Conservation (phyloP, 2,888 invertebrate genomes). For the Tinea trinotella region DNA sequence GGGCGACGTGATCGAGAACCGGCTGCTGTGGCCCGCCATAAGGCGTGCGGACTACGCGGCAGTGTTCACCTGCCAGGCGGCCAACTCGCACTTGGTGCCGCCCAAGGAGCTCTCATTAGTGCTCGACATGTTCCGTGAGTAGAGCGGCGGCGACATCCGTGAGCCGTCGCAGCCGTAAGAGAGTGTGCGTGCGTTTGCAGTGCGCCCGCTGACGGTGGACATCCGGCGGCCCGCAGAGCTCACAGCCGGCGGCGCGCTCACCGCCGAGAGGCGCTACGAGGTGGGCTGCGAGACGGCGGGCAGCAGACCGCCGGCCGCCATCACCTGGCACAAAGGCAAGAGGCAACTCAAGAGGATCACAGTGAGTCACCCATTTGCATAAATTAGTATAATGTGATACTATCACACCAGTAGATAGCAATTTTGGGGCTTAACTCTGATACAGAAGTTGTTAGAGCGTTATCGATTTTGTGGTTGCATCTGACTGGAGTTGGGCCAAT, state of each 20-base stretch:
- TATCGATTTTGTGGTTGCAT: too few relatives aligned
- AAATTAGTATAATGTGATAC: too few relatives aligned
- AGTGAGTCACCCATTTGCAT: too few relatives aligned
- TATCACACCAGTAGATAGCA: too few relatives aligned
- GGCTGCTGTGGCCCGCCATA: slow-evolving; percentile 81
- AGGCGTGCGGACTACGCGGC: slow-evolving; percentile 86
- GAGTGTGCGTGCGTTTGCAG: slow-evolving; percentile 52
- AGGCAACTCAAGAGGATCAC: slow-evolving; percentile 84
- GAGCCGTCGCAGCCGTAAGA: slow-evolving; percentile 43
- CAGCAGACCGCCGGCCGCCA: slow-evolving; percentile 87
- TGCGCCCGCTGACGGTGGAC: slow-evolving; percentile 85
- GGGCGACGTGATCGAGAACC: slow-evolving; percentile 89
- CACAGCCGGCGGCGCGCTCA: slow-evolving; percentile 73
- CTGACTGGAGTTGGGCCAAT: too few relatives aligned
- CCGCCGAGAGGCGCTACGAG: slow-evolving; percentile 87
- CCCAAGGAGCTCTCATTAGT: slow-evolving; percentile 83
- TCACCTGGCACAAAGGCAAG: slow-evolving; percentile 93
- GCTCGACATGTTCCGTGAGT: slow-evolving; percentile 87
- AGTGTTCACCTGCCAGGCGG: slow-evolving; percentile 89
- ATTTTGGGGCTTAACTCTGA: too few relatives aligned
- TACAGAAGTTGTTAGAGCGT: too few relatives aligned
- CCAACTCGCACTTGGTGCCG: slow-evolving; percentile 87
- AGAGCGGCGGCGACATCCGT: slow-evolving; percentile 83
- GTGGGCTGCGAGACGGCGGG: slow-evolving; percentile 88
- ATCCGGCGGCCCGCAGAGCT: slow-evolving; percentile 74